phyloP scores from a whole-genome alignment of 2,797 vertebrate genomes.

The Lithobates pipiens region DNA sequence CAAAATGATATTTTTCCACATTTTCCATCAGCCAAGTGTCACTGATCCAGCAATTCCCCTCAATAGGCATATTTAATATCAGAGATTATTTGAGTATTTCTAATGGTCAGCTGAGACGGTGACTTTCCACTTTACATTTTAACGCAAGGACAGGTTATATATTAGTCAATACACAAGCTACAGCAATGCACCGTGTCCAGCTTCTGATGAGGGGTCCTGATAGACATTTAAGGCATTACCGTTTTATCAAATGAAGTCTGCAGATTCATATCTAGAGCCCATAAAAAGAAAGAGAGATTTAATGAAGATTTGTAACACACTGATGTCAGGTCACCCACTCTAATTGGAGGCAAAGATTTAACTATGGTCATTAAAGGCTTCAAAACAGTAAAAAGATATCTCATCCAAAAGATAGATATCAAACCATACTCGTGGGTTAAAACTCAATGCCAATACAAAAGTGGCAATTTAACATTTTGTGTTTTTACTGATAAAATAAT shows the following conservation, averaged over 20 bases:
- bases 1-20: conserved; percentile 32
- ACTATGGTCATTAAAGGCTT: conserved; percentile 34
- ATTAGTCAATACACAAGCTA: conserved; percentile 27
- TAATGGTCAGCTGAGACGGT: conserved; percentile 69
- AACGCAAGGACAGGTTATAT: conserved; percentile 64
- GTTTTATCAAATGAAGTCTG: conserved; percentile 58
- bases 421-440: too few species aligned
- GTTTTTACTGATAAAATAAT: too few species aligned
- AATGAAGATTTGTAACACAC: conserved; percentile 55
- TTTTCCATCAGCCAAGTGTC: conserved; percentile 58
- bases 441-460: too few species aligned
- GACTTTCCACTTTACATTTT: conserved; percentile 66
- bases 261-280: conserved; percentile 43
- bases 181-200: conserved; percentile 60
- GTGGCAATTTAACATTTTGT: too few species aligned
- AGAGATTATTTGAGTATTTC: conserved; percentile 72
- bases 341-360: conserved; percentile 30
- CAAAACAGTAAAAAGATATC: neutral
- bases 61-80: conserved; percentile 76
- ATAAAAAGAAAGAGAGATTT: conserved; percentile 49
- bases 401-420: neutral
- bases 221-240: conserved; percentile 61
- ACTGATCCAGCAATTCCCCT: conserved; percentile 71
- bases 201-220: conserved; percentile 52
- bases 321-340: conserved; percentile 19